These are phyloP conservation scores for Pseudochaenichthys georgianus DNA, from an alignment of 2,797 vertebrate genomes.

Conservation along the genomic window DNA sequence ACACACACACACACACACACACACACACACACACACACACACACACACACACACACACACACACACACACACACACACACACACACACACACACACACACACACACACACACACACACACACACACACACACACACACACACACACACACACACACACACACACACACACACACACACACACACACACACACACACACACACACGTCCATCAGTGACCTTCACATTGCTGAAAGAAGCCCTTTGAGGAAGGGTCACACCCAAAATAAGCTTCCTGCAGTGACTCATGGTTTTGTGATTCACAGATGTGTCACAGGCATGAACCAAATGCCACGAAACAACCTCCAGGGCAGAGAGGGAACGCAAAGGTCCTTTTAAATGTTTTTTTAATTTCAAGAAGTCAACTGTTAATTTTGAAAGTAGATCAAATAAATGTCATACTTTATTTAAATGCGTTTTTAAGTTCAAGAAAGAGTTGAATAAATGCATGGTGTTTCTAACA, in stretches of 20 bases:
- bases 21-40: background rate
- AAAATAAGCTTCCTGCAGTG: slow-evolving; percentile 30
- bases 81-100: background rate
- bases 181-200: background rate
- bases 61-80: background rate
- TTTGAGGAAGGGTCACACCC: slow-evolving; percentile 29
- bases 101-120: background rate
- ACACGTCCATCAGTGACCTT: slow-evolving; percentile 16
- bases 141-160: background rate
- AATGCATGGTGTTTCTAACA: too few relatives aligned
- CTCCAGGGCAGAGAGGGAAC: slow-evolving; percentile 2
- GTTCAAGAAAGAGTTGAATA: too few relatives aligned
- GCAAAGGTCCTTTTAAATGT: background rate
- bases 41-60: background rate
- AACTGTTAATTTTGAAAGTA: too few relatives aligned
- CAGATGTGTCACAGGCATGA: slow-evolving; percentile 38
- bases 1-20: background rate
- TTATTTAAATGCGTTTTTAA: too few relatives aligned
- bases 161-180: background rate
- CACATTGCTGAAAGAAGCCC: slow-evolving; percentile 12
- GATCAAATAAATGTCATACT: too few relatives aligned
- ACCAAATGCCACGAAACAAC: slow-evolving; percentile 3
- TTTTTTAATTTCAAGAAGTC: too few relatives aligned
- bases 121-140: background rate
- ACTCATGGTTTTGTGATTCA: slow-evolving; percentile 36